These are phyloP conservation scores for Loxodonta africana DNA, from an alignment of 2,113 vertebrate species.

Conservation along the genomic window DNA sequence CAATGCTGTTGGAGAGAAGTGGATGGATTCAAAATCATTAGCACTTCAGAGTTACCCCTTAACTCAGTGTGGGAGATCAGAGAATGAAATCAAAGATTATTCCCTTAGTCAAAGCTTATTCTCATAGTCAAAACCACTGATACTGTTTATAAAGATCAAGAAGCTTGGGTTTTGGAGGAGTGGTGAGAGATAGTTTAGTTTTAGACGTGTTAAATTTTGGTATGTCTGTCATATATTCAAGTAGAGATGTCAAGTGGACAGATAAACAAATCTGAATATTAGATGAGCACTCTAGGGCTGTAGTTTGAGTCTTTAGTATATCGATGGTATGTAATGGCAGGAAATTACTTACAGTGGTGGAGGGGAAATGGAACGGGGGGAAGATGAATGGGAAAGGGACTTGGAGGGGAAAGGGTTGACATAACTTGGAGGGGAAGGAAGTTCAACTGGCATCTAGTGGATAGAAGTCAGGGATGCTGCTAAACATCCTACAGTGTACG, in stretches of 20 bases:
- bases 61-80: background rate
- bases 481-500: background rate
- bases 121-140: too few species aligned
- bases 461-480: too few species aligned
- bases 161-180: background rate
- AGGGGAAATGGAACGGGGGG: too few species aligned
- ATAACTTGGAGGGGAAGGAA: too few species aligned
- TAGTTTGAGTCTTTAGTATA: background rate
- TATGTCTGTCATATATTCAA: background rate
- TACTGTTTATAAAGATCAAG: slow-evolving; percentile 39
- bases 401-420: too few species aligned
- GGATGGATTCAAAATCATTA: background rate
- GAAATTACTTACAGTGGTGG: background rate
- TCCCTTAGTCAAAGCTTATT: background rate
- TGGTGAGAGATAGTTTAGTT: background rate
- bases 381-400: too few species aligned
- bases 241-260: background rate
- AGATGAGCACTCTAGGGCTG: background rate
- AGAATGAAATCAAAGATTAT: background rate
- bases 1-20: background rate
- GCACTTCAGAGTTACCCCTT: background rate
- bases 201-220: slow-evolving; percentile 17
- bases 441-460: too few species aligned
- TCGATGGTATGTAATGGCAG: background rate
- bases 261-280: slow-evolving; percentile 23